Conservation (phyloP, 2,797 vertebrate species). For the Labroides dimidiatus region DNA sequence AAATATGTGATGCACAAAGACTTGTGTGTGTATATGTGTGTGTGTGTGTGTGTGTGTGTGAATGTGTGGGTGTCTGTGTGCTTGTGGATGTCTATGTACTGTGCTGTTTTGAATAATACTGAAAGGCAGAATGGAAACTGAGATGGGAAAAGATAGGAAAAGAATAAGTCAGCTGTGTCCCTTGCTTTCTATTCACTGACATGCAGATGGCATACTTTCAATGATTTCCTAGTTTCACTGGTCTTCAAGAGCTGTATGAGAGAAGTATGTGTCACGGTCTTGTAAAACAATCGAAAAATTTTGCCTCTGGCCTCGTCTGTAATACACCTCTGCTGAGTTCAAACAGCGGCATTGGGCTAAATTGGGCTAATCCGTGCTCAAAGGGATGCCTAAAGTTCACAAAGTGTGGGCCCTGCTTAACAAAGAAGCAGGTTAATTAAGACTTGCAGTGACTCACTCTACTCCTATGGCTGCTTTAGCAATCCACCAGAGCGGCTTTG, state of each 20-base stretch:
- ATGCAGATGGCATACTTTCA: slow-evolving; percentile 66
- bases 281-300: slow-evolving; percentile 70
- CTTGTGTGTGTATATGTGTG: slow-evolving; percentile 34
- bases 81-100: slow-evolving; percentile 28
- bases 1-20: slow-evolving; percentile 70
- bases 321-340: slow-evolving; percentile 73
- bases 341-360: slow-evolving; percentile 72
- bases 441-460: slow-evolving; percentile 64
- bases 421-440: slow-evolving; percentile 79
- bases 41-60: slow-evolving; percentile 31
- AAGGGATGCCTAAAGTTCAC: slow-evolving; percentile 79
- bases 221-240: slow-evolving; percentile 48
- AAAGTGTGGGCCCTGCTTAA: slow-evolving; percentile 73
- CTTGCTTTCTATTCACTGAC: slow-evolving; percentile 45
- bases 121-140: slow-evolving; percentile 65
- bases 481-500: slow-evolving; percentile 55
- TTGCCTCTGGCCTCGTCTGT: slow-evolving; percentile 62
- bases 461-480: slow-evolving; percentile 34
- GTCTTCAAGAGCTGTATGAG: slow-evolving; percentile 50
- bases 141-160: slow-evolving; percentile 58
- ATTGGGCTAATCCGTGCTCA: slow-evolving; percentile 81
- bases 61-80: slow-evolving; percentile 31
- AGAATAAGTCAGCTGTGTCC: slow-evolving; percentile 49
- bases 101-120: slow-evolving; percentile 58
- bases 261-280: slow-evolving; percentile 61